Evolutionary conservation across 2,888 invertebrate species (phyloP).

Genomic region (Dolomedes plantarius): DNA sequence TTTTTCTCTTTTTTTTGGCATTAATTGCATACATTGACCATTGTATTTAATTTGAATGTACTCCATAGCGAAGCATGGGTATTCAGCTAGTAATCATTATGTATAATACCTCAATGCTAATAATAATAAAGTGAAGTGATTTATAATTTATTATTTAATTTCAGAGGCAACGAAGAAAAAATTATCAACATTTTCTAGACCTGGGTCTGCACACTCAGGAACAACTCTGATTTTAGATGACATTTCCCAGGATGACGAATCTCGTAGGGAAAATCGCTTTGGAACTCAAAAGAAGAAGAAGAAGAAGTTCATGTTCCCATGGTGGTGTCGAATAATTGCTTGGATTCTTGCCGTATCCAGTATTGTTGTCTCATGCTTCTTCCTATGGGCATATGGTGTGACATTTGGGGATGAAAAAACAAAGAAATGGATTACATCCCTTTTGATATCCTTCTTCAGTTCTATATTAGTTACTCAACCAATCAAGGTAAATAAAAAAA

Average conservation of each 20-base stretch:
- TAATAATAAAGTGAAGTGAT: too few relatives aligned
- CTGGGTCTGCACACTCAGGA: constrained; percentile 48
- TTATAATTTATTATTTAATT: too few relatives aligned
- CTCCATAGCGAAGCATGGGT: too few relatives aligned
- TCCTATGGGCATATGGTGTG: constrained; percentile 78
- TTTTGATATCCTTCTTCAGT: constrained; percentile 78
- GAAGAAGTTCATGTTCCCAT: constrained; percentile 75
- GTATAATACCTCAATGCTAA: too few relatives aligned
- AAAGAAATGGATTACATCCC: constrained; percentile 79
- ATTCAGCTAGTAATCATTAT: too few relatives aligned
- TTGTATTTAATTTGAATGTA: too few relatives aligned
- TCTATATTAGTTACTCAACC: constrained; percentile 79
- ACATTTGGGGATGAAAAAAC: constrained; percentile 78
- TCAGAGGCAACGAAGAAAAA: constrained; percentile 61
- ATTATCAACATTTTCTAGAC: constrained; percentile 45
- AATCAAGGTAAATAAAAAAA: constrained; percentile 77
- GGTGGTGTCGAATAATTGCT: constrained; percentile 76
- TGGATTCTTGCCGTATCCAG: constrained; percentile 78
- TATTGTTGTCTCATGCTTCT: constrained; percentile 76
- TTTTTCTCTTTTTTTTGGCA: too few relatives aligned
- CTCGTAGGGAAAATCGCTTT: constrained; percentile 48
- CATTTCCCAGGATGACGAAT: constrained; percentile 67
- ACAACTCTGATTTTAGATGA: constrained; percentile 65
- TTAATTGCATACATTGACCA: too few relatives aligned
- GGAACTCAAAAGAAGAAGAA: constrained; percentile 69